Conservation (phyloP, 2,113 vertebrate species). For the Nyctereutes procyonoides region DNA sequence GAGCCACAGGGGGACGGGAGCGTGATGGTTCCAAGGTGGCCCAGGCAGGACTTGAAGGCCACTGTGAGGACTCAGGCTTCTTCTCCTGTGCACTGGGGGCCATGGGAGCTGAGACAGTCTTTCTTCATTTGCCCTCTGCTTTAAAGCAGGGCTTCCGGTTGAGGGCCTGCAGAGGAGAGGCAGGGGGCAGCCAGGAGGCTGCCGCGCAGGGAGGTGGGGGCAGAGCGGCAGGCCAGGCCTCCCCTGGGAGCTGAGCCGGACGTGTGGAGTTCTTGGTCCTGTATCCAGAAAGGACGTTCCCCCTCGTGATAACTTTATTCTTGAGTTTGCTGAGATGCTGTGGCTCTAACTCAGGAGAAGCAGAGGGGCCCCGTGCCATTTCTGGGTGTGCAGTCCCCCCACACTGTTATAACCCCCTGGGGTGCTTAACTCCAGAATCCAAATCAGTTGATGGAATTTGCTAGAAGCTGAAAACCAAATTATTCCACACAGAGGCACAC, state of each 20-base stretch:
- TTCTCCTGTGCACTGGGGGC: too few species aligned
- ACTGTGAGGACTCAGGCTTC: too few species aligned
- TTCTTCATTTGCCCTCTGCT: not conserved
- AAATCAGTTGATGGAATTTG: conserved; percentile 73
- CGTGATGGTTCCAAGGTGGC: fast-evolving
- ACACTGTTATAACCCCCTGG: not conserved
- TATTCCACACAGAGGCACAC: conserved; percentile 22
- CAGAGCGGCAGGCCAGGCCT: fast-evolving
- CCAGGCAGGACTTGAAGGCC: not conserved
- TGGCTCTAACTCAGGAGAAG: not conserved
- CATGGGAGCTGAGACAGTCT: fast-evolving
- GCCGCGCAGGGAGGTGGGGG: fast-evolving
- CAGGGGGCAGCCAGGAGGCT: not conserved
- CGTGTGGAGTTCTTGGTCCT: fast-evolving
- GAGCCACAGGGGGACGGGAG: fast-evolving
- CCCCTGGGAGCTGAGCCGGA: fast-evolving
- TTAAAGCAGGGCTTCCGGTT: too few species aligned
- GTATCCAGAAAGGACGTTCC: not conserved
- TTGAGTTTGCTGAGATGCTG: fast-evolving
- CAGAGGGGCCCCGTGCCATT: not conserved
- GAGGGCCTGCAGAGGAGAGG: not conserved
- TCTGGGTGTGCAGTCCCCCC: not conserved
- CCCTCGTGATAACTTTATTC: not conserved
- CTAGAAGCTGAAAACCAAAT: conserved; percentile 60
- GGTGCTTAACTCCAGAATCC: conserved; percentile 15